Conservation (phyloP, 2,888 invertebrate genomes). For the Andrena bucephala region DNA sequence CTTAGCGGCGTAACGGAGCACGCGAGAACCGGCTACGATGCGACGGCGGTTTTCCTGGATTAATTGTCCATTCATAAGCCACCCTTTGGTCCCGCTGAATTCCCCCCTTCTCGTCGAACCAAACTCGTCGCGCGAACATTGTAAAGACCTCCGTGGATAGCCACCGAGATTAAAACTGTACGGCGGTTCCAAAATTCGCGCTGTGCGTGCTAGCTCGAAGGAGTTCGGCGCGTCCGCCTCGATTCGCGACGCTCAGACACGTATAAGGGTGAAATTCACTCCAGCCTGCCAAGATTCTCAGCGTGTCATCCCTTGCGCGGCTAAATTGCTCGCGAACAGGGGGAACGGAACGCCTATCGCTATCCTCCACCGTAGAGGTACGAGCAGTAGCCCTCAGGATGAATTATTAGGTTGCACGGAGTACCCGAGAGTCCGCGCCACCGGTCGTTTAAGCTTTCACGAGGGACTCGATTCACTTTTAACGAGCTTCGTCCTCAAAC, state of each 20-base stretch:
- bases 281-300: neutral
- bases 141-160: constrained; percentile 38
- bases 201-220: too few relatives aligned
- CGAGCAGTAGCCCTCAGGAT: constrained; percentile 40
- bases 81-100: constrained; percentile 37
- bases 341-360: neutral
- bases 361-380: neutral
- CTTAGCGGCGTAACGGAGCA: constrained; percentile 72
- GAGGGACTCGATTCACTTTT: constrained; percentile 61
- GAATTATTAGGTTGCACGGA: constrained; percentile 65
- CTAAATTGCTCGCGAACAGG: constrained; percentile 7
- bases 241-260: too few relatives aligned
- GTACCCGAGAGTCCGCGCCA: constrained; percentile 15
- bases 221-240: too few relatives aligned
- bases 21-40: constrained; percentile 58
- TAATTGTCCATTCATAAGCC: constrained; percentile 79
- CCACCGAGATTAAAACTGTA: neutral
- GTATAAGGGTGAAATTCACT: too few relatives aligned
- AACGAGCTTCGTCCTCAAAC: constrained; percentile 57
- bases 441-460: constrained; percentile 65
- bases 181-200: too few relatives aligned
- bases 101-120: constrained; percentile 13
- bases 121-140: constrained; percentile 41
- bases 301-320: neutral
- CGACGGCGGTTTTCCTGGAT: constrained; percentile 72